Evolutionary conservation across 2,113 vertebrate species (phyloP).

Genomic region (Benitochromis conjunctus): DNA sequence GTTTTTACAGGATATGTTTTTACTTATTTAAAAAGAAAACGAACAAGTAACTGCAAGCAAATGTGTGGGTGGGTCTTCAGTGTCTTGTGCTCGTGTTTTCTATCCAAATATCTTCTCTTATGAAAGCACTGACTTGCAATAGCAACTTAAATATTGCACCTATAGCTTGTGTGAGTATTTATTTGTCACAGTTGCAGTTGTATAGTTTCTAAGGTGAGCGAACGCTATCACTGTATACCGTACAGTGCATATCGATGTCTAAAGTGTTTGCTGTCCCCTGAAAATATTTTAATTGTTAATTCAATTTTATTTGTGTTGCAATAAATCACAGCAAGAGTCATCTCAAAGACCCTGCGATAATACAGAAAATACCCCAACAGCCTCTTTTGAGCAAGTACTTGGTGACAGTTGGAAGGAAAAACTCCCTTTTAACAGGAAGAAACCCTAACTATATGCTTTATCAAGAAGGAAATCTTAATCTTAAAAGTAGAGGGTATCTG

Average conservation of each 20-base stretch:
- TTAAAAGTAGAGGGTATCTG: not conserved
- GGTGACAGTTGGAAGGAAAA: not conserved
- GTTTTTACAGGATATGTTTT: not conserved
- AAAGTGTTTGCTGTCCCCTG: not conserved
- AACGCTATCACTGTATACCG: not conserved
- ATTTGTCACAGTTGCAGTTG: not conserved
- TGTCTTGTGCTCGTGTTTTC: not conserved
- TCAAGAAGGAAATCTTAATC: not conserved
- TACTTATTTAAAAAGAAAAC: not conserved
- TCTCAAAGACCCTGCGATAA: not conserved
- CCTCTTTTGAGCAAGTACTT: not conserved
- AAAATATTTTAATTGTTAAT: not conserved
- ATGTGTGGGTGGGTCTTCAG: not conserved
- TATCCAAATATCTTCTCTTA: not conserved
- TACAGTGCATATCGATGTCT: not conserved
- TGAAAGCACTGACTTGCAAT: not conserved
- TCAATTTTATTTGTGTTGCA: accelerated
- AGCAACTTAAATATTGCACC: not conserved
- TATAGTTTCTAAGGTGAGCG: not conserved
- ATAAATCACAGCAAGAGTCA: not conserved
- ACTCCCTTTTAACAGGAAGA: not conserved
- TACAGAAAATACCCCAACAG: not conserved
- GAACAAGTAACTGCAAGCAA: not conserved
- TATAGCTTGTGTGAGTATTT: not conserved
- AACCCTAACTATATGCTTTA: not conserved